Evolutionary conservation across 2,113 vertebrate genomes (phyloP).

Genomic region (Albula glossodonta): DNA sequence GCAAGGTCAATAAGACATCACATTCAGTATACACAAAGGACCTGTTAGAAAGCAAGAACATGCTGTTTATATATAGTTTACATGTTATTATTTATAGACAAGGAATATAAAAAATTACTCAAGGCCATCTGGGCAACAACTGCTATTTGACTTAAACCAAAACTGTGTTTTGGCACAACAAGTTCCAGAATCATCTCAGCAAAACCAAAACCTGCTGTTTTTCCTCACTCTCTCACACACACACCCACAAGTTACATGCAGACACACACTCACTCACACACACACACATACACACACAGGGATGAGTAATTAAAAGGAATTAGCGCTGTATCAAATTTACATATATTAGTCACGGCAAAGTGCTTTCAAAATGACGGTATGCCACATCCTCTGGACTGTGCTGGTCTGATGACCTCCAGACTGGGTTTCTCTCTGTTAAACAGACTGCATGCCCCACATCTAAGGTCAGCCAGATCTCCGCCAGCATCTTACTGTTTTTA

Average conservation of each 20-base stretch:
- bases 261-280: neutral
- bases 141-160: neutral
- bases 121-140: neutral
- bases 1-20: neutral
- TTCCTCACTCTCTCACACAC: neutral
- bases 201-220: conserved; percentile 3
- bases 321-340: conserved; percentile 23
- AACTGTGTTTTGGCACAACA: neutral
- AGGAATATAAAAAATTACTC: no score
- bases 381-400: neutral
- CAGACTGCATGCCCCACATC: neutral
- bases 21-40: neutral
- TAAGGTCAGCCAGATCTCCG: neutral
- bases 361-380: conserved; percentile 28
- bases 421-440: neutral
- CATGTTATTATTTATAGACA: no score
- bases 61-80: no score
- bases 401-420: neutral
- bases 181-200: conserved; percentile 1
- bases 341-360: conserved; percentile 31
- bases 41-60: no score
- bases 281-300: conserved; percentile 3
- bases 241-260: neutral
- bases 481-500: neutral
- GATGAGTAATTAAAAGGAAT: conserved; percentile 35